A percentile compares a stretch with the other conserved stretches of the same genome.
Evolutionary conservation across 37 sponge, comb jelly and placozoan genomes (phyloP).

Genomic region (Tethya wilhelma): DNA sequence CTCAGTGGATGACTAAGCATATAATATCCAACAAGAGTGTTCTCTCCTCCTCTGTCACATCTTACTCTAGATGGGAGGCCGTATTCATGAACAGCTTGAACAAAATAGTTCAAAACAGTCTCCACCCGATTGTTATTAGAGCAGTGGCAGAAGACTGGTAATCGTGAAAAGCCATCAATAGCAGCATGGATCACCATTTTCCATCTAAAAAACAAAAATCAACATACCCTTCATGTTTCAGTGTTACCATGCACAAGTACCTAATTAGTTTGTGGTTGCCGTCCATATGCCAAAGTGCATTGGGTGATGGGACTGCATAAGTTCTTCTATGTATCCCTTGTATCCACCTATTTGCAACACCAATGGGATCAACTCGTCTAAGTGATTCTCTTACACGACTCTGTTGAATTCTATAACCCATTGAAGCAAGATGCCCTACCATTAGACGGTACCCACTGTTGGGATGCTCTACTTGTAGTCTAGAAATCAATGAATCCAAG

Average conservation of each 20-base stretch:
- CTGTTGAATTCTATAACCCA: conserved; percentile 30
- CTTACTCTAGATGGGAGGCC: conserved; percentile 71
- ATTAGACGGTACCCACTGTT: conserved; percentile 35
- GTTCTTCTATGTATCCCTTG: conserved; percentile 24
- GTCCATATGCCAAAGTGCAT: conserved; percentile 67
- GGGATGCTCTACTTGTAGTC: no score
- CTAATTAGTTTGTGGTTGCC: conserved; percentile 59
- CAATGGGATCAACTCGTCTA: conserved; percentile 53
- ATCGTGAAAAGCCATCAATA: conserved; percentile 61
- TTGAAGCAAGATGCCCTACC: conserved; percentile 10
- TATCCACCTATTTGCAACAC: conserved; percentile 7
- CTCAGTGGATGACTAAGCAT: conserved; percentile 60
- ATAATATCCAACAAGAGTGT: conserved; percentile 51
- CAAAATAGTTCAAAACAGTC: conserved; percentile 55
- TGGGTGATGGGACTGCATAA: conserved; percentile 45
- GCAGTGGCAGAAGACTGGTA: conserved; percentile 27
- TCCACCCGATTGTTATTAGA: conserved; percentile 57
- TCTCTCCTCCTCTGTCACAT: conserved; percentile 72
- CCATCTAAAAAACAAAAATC: no score
- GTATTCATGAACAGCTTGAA: conserved; percentile 38
- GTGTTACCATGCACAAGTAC: no score
- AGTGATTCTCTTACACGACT: conserved; percentile 10
- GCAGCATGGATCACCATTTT: conserved; percentile 54
- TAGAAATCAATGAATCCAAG: no score
- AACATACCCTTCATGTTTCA: no score